Conservation (phyloP, 2,113 vertebrate species). For the Corydoras maculifer region DNA sequence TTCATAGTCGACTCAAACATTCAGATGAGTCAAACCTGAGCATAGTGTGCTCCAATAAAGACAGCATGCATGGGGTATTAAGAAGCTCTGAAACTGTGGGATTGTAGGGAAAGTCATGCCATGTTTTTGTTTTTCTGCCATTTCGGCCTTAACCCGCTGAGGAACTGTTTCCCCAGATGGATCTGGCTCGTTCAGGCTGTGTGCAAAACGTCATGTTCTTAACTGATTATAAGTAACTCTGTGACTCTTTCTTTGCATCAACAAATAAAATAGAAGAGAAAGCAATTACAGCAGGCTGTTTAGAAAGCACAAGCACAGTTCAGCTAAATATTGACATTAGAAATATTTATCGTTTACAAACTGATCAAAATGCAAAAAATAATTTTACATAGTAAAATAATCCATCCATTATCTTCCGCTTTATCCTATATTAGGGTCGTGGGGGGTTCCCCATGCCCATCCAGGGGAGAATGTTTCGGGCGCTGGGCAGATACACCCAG, state of each 20-base stretch:
- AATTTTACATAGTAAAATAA: no score
- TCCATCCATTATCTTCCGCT: no score
- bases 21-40: neutral
- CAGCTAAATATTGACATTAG: neutral
- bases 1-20: neutral
- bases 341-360: neutral
- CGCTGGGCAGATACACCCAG: no score
- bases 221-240: neutral
- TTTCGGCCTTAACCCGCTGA: conserved; percentile 9
- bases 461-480: no score
- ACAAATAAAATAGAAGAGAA: neutral
- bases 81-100: neutral
- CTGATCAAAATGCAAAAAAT: no score
- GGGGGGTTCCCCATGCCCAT: no score
- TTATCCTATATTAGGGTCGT: no score
- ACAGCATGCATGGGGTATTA: neutral
- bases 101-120: neutral
- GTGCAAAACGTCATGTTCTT: neutral
- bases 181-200: conserved; percentile 1
- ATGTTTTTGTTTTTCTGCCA: conserved; percentile 2
- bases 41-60: neutral
- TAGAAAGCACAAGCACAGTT: neutral
- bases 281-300: neutral
- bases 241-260: neutral
- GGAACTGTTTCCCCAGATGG: conserved; percentile 23